A percentile compares a stretch with the other conserved stretches of the same genome.
Conservation (phyloP, 2,113 vertebrate genomes). For the Larimichthys polyactis region DNA sequence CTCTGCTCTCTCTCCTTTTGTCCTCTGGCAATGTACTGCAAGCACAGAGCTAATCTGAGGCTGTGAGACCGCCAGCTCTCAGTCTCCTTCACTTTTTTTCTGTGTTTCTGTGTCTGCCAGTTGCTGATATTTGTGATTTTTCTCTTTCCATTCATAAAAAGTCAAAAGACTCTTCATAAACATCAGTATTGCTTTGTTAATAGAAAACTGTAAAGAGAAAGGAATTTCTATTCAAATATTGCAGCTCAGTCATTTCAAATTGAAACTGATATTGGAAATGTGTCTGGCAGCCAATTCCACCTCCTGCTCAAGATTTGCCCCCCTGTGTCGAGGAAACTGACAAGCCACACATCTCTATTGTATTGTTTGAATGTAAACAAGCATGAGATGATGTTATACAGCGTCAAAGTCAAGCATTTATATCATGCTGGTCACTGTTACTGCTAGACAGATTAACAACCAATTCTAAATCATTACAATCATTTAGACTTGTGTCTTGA, state of each 20-base stretch:
- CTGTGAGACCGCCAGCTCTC: slow-evolving; percentile 60
- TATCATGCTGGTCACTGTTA: slow-evolving; percentile 21
- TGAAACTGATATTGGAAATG: not conserved
- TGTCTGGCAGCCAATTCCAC: not conserved
- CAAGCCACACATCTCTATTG: not conserved
- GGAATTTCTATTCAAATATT: not conserved
- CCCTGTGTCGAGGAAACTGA: not conserved
- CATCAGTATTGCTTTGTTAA: not conserved
- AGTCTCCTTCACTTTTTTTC: slow-evolving; percentile 21
- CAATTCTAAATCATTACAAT: slow-evolving; percentile 46
- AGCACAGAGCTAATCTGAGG: slow-evolving; percentile 69
- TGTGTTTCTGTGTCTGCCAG: slow-evolving; percentile 13
- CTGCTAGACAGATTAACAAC: slow-evolving; percentile 40
- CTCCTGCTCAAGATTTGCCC: not conserved
- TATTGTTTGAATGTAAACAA: slow-evolving; percentile 7
- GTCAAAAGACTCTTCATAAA: slow-evolving; percentile 11
- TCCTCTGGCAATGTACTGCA: slow-evolving; percentile 65
- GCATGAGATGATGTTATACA: slow-evolving; percentile 1
- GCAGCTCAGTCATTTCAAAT: slow-evolving; percentile 15
- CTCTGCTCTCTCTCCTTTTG: slow-evolving; percentile 39
- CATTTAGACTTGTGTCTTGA: slow-evolving; percentile 30
- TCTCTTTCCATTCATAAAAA: slow-evolving; percentile 20
- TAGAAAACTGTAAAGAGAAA: not conserved
- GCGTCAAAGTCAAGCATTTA: not conserved
- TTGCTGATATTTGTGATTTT: slow-evolving; percentile 1